Percentiles rank a stretch among this genome's conserved stretches.
Evolutionary conservation across 1,140 invertebrate genomes (phyloP).

Genomic region (Trinorchestia longiramus): DNA sequence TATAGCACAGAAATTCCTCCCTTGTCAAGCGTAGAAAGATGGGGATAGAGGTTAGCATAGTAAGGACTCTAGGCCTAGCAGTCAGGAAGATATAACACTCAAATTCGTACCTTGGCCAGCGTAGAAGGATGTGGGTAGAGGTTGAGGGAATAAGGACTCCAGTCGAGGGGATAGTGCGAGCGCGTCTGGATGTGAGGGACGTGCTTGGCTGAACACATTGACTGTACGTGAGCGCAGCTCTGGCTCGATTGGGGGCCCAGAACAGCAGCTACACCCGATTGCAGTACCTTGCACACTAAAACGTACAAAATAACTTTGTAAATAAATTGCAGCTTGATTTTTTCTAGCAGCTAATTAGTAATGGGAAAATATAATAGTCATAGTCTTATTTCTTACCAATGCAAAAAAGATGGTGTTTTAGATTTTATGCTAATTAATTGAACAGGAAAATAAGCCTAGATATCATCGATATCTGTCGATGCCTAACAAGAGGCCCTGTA

Average conservation of each 20-base stretch:
- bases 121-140: constrained; percentile 78
- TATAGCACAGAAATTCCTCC: constrained; percentile 62
- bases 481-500: too few species aligned
- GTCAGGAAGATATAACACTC: constrained; percentile 70
- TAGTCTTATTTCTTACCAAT: too few species aligned
- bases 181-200: constrained; percentile 86
- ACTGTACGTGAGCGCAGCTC: constrained; percentile 82
- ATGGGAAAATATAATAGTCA: too few species aligned
- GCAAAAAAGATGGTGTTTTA: too few species aligned
- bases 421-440: too few species aligned
- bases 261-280: constrained; percentile 79
- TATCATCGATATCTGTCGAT: too few species aligned
- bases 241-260: constrained; percentile 82
- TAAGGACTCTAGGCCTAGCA: constrained; percentile 76
- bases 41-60: constrained; percentile 85
- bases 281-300: constrained; percentile 75
- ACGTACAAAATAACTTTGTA: too few species aligned
- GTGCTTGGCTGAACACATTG: constrained; percentile 86
- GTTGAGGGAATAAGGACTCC: constrained; percentile 81
- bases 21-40: constrained; percentile 69
- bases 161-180: constrained; percentile 74
- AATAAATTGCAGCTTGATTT: too few species aligned
- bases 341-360: too few species aligned
- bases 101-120: constrained; percentile 66
- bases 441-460: too few species aligned